A percentile compares a stretch with the other conserved stretches of the same genome.
Conservation (phyloP, 2,113 vertebrate genomes). For the Apodemus speciosus region DNA sequence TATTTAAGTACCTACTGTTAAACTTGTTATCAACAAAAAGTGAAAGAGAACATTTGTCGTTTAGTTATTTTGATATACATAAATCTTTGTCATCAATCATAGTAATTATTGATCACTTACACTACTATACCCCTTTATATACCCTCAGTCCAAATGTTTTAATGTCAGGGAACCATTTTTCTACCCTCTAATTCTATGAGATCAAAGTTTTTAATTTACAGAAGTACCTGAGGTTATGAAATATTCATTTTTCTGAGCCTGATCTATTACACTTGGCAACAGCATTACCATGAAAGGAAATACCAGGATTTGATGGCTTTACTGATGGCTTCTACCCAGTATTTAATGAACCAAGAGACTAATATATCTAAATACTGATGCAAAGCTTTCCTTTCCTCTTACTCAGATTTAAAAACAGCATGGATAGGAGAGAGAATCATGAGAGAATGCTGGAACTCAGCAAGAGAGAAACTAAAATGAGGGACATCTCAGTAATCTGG, state of each 20-base stretch:
- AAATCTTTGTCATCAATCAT: background rate
- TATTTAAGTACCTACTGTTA: background rate
- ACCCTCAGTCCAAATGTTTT: background rate
- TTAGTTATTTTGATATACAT: background rate
- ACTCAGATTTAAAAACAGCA: background rate
- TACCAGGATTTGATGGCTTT: background rate
- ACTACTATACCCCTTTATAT: background rate
- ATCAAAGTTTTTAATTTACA: background rate
- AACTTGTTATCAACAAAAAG: background rate
- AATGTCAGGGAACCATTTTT: background rate
- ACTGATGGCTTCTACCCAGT: background rate
- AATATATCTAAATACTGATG: background rate
- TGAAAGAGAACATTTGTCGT: background rate
- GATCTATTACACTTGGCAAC: background rate
- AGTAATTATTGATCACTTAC: background rate
- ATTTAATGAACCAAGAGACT: background rate
- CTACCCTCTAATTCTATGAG: background rate
- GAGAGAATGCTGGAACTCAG: background rate
- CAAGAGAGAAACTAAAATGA: background rate
- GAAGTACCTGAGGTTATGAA: background rate
- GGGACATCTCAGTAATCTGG: background rate
- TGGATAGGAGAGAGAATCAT: background rate
- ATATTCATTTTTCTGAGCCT: background rate
- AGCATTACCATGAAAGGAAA: background rate
- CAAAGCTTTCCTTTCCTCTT: background rate